A percentile compares a stretch with the other conserved stretches of the same genome.
These are phyloP conservation scores for Betta splendens DNA, from an alignment of 2,797 vertebrate genomes.

Conservation along the genomic window DNA sequence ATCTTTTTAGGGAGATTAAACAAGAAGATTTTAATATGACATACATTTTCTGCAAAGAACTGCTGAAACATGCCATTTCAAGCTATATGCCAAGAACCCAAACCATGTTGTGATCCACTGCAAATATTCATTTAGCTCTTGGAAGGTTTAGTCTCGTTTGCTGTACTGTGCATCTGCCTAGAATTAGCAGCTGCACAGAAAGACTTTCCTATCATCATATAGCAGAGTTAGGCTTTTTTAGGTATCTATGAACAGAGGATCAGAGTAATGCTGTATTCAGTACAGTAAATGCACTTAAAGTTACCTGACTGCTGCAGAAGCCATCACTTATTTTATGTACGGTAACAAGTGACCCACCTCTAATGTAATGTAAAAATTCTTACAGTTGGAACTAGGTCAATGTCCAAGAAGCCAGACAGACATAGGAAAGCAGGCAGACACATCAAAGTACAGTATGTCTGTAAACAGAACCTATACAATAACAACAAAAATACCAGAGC, in stretches of 20 bases:
- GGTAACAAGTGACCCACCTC: not conserved
- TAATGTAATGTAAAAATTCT: not conserved
- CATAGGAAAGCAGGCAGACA: not conserved
- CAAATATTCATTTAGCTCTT: too few relatives aligned
- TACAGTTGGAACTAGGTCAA: constrained; percentile 18
- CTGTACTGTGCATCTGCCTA: too few relatives aligned
- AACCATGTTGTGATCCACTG: too few relatives aligned
- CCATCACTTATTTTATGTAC: not conserved
- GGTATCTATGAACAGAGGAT: not conserved
- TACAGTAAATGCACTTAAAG: too few relatives aligned
- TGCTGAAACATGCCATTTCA: not conserved
- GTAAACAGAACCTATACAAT: constrained; percentile 13
- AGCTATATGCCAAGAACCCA: not conserved
- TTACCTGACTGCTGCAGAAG: not conserved
- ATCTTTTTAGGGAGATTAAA: too few relatives aligned
- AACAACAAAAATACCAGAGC: constrained; percentile 3
- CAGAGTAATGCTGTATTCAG: too few relatives aligned
- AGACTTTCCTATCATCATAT: too few relatives aligned
- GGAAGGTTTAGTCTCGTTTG: too few relatives aligned
- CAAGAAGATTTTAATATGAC: too few relatives aligned
- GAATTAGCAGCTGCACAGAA: too few relatives aligned
- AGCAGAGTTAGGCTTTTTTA: not conserved
- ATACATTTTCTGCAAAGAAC: too few relatives aligned
- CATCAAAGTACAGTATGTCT: not conserved
- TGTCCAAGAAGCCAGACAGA: not conserved